Percentiles rank a stretch among this genome's conserved stretches.
Evolutionary conservation across 2,888 invertebrate genomes (phyloP).

Genomic region (Amiota communis): DNA sequence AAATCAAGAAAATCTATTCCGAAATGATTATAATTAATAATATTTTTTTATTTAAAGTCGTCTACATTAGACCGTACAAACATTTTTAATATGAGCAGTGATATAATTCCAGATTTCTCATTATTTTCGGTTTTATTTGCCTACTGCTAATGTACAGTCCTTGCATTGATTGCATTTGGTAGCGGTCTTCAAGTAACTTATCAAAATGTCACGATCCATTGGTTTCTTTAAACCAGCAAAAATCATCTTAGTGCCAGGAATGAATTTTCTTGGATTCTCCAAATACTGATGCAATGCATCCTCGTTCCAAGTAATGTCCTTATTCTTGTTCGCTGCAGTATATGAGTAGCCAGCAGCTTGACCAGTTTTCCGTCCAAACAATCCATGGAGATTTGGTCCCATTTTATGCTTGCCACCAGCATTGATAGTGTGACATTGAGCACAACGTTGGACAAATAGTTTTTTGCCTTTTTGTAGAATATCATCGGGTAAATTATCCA

Average conservation of each 20-base stretch:
- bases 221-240: conserved; percentile 97
- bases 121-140: too few relatives aligned
- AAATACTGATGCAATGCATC: conserved; percentile 95
- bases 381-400: conserved; percentile 93
- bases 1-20: too few relatives aligned
- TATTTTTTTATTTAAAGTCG: too few relatives aligned
- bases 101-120: too few relatives aligned
- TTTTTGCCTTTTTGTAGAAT: conserved; percentile 97
- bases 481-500: conserved; percentile 80
- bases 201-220: conserved; percentile 91
- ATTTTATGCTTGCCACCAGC: conserved; percentile 96
- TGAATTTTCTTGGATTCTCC: conserved; percentile 98
- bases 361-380: conserved; percentile 95
- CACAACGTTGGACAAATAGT: conserved; percentile 93
- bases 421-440: conserved; percentile 96
- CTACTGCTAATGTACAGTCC: background rate
- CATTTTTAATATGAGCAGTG: too few relatives aligned
- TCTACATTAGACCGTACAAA: too few relatives aligned
- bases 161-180: conserved; percentile 76
- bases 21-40: too few relatives aligned
- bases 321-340: conserved; percentile 94
- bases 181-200: conserved; percentile 89
- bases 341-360: conserved; percentile 92
- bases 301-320: conserved; percentile 96
- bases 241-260: conserved; percentile 99